Percentiles rank a stretch among this genome's conserved stretches.
These are phyloP conservation scores for Hypotaenidia philippensis DNA, from an alignment of 2,797 vertebrate species.

Conservation along the genomic window DNA sequence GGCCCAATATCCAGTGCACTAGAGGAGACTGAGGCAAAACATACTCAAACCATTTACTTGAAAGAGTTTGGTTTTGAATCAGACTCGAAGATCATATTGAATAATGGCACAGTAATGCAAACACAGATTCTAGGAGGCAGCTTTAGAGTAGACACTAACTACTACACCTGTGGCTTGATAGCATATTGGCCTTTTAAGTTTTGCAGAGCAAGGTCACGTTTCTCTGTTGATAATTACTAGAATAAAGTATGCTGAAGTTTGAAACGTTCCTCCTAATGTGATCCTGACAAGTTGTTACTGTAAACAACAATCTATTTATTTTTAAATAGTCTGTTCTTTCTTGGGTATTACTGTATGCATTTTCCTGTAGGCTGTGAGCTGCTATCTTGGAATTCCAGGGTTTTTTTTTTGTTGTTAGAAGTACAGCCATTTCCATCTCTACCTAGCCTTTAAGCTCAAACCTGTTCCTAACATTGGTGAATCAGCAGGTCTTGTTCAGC, in stretches of 20 bases:
- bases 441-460: neutral
- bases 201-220: constrained; percentile 14
- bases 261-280: neutral
- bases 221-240: neutral
- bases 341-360: neutral
- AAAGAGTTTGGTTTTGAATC: neutral
- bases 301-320: constrained; percentile 5
- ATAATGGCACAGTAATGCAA: constrained; percentile 37
- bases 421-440: constrained; percentile 6
- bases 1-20: neutral
- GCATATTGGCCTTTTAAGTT: neutral
- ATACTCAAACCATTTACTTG: neutral
- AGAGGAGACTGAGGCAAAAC: neutral
- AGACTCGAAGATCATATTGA: neutral
- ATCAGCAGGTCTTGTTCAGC: neutral
- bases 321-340: constrained; percentile 1
- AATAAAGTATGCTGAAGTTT: neutral
- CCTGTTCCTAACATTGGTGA: neutral
- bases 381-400: neutral
- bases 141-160: neutral
- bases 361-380: neutral
- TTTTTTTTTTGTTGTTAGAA: constrained; percentile 5
- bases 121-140: neutral
- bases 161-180: neutral
- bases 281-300: constrained; percentile 4